Evolutionary conservation across 2,888 invertebrate genomes (phyloP).

Genomic region (Ischnura elegans): DNA sequence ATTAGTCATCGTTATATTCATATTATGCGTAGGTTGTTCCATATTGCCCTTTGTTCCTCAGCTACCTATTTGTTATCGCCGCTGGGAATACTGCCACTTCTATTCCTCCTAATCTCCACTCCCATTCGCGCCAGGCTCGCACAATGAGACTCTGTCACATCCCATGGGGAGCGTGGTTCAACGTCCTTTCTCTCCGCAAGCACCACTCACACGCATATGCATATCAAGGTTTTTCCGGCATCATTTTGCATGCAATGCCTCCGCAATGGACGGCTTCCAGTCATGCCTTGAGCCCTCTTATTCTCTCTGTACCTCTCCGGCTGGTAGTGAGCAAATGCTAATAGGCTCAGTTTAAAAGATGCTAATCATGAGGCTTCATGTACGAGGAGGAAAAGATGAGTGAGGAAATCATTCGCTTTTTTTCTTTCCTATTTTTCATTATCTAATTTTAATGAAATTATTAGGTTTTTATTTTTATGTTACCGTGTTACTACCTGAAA

Average conservation of each 20-base stretch:
- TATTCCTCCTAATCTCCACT: background rate
- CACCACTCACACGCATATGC: background rate
- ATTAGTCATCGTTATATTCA: constrained; percentile 55
- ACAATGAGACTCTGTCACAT: background rate
- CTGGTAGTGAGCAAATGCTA: background rate
- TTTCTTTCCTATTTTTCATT: no score
- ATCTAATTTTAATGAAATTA: no score
- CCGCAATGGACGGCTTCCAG: background rate
- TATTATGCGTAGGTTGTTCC: background rate
- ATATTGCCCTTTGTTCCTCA: background rate
- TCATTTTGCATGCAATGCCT: background rate
- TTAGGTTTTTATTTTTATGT: no score
- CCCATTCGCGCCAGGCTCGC: background rate
- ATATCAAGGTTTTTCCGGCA: constrained; percentile 18
- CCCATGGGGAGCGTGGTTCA: background rate
- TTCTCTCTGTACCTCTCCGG: background rate
- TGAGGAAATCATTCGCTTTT: no score
- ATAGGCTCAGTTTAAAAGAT: background rate
- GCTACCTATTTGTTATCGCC: background rate
- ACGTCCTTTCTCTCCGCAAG: background rate
- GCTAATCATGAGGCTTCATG: background rate
- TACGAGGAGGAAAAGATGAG: background rate
- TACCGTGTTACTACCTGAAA: no score
- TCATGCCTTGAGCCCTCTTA: background rate
- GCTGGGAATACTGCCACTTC: background rate